phyloP scores from a whole-genome alignment of 2,797 vertebrate genomes.

The Lateolabrax maculatus region DNA sequence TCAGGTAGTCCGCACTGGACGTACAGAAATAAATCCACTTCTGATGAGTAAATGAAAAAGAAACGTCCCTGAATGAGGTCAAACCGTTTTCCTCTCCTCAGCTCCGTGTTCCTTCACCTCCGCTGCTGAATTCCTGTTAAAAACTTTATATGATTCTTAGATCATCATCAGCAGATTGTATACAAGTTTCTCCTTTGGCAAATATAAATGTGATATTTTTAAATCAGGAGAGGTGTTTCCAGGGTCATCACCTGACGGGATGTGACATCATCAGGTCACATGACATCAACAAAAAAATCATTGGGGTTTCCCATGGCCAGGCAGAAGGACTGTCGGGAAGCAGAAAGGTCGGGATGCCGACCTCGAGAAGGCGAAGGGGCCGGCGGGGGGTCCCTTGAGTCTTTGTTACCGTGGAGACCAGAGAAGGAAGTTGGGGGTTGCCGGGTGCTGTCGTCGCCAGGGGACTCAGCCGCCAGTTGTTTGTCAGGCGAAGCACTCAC shows the following conservation, averaged over 20 bases:
- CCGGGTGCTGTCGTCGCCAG: slow-evolving; percentile 53
- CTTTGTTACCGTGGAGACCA: slow-evolving; percentile 86
- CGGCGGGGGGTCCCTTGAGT: slow-evolving; percentile 84
- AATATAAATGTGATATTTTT: neutral
- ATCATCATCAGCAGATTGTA: neutral
- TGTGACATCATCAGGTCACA: slow-evolving; percentile 85
- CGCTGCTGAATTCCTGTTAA: neutral
- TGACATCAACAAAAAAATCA: slow-evolving; percentile 98
- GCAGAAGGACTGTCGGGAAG: slow-evolving; percentile 95
- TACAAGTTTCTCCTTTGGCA: neutral
- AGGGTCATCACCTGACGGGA: slow-evolving; percentile 22
- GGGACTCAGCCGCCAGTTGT: neutral
- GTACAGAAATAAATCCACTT: neutral
- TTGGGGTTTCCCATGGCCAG: slow-evolving; percentile 97
- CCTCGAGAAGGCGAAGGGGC: slow-evolving; percentile 70
- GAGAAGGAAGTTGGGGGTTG: slow-evolving; percentile 83
- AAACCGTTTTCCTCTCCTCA: neutral
- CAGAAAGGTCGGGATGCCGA: slow-evolving; percentile 86
- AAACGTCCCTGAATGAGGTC: neutral
- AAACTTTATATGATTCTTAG: neutral
- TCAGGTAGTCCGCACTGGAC: neutral
- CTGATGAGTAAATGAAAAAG: neutral
- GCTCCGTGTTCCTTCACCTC: too few species aligned
- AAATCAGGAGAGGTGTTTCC: neutral
- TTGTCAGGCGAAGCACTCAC: slow-evolving; percentile 66